These are phyloP conservation scores for Pterocles burchelli DNA, from an alignment of 2,113 vertebrate species.

Conservation along the genomic window DNA sequence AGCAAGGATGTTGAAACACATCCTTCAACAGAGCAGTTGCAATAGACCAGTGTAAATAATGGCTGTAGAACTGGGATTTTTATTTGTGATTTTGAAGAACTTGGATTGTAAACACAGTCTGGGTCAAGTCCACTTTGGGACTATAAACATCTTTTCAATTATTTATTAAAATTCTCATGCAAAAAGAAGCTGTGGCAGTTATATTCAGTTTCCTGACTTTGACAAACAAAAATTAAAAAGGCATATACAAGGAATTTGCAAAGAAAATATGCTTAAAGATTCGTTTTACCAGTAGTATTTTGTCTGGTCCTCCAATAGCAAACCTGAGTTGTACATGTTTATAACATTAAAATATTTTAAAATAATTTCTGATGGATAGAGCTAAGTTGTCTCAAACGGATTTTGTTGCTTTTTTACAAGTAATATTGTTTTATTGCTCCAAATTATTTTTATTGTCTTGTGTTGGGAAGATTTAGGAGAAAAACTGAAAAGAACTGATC, in stretches of 20 bases:
- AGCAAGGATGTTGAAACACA: neutral
- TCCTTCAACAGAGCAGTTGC: neutral
- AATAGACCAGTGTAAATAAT: neutral
- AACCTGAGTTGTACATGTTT: fast-evolving
- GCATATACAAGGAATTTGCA: neutral
- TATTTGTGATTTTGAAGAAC: neutral
- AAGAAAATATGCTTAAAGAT: neutral
- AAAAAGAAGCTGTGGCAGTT: neutral
- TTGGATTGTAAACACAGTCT: fast-evolving
- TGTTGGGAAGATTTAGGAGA: neutral
- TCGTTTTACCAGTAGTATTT: neutral
- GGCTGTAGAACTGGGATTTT: neutral
- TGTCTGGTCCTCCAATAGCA: neutral
- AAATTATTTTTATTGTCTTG: neutral
- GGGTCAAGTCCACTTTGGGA: neutral
- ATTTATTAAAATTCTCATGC: neutral
- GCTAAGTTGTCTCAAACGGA: neutral
- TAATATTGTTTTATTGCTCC: neutral
- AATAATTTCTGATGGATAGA: neutral
- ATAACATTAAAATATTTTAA: neutral
- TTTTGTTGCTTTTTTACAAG: neutral
- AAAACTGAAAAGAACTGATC: neutral
- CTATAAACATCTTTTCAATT: neutral
- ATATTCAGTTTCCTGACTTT: neutral
- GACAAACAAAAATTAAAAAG: neutral